Percentiles rank a stretch among this genome's conserved stretches.
Evolutionary conservation across 2,797 vertebrate species (phyloP).

Genomic region (Platalea minor): DNA sequence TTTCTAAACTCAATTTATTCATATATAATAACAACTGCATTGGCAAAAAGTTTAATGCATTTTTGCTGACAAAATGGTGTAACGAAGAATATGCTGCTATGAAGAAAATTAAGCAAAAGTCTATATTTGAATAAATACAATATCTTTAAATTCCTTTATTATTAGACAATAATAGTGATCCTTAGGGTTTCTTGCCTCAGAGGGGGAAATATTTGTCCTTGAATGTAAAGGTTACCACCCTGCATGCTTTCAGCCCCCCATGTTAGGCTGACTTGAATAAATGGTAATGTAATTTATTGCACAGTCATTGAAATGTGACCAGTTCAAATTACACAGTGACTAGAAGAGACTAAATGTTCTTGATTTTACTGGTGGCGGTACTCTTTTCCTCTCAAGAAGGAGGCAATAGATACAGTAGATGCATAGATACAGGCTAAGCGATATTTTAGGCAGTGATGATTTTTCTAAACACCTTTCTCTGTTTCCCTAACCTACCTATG

Average conservation of each 20-base stretch:
- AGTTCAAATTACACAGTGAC: neutral
- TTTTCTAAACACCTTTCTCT: neutral
- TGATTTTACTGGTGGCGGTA: neutral
- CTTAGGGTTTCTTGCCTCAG: neutral
- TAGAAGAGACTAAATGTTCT: neutral
- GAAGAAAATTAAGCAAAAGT: neutral
- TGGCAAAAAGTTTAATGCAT: neutral
- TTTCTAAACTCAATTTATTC: neutral
- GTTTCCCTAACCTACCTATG: neutral
- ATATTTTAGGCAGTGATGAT: neutral
- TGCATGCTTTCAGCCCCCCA: neutral
- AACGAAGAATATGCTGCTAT: neutral
- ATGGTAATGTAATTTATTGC: neutral
- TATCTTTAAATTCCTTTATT: neutral
- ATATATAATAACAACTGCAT: neutral
- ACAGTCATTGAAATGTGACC: neutral
- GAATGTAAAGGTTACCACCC: neutral
- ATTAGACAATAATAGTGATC: neutral
- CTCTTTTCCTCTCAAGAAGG: neutral
- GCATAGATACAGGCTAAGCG: neutral
- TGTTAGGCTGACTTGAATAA: neutral
- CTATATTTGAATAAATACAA: neutral
- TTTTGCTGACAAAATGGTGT: neutral
- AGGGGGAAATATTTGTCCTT: neutral
- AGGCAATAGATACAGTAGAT: neutral